phyloP scores from a whole-genome alignment of 1,140 invertebrate genomes.

The Drosophila ercepeae region DNA sequence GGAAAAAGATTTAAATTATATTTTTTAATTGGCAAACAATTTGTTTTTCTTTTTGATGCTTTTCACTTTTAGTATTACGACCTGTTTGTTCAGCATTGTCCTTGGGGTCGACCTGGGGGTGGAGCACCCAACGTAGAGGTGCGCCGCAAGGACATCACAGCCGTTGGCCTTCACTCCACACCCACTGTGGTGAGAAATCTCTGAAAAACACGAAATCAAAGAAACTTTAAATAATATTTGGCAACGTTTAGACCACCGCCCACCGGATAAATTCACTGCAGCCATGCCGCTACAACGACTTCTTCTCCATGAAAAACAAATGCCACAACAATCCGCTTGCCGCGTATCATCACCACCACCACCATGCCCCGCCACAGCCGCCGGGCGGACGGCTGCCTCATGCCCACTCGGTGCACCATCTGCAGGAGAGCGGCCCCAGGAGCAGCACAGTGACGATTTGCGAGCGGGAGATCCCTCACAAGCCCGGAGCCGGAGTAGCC shows the following conservation, averaged over 20 bases:
- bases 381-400: constrained; percentile 55
- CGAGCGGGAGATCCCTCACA: constrained; percentile 59
- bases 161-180: constrained; percentile 84
- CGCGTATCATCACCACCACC: constrained; percentile 61
- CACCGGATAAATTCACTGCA: constrained; percentile 71
- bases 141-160: constrained; percentile 84
- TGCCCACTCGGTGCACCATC: constrained; percentile 69
- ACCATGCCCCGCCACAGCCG: constrained; percentile 54
- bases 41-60: neutral
- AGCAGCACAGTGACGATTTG: constrained; percentile 76
- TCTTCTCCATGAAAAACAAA: constrained; percentile 74
- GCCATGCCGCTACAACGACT: constrained; percentile 78
- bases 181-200: constrained; percentile 72
- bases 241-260: constrained; percentile 50
- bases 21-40: neutral
- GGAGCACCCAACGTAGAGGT: constrained; percentile 84
- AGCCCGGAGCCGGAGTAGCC: constrained; percentile 37
- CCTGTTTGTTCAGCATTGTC: constrained; percentile 84
- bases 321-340: constrained; percentile 67
- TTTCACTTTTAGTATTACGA: constrained; percentile 82
- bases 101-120: constrained; percentile 83
- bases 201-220: neutral
- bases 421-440: constrained; percentile 67
- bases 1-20: neutral
- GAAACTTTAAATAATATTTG: neutral